Evolutionary conservation across 2,888 invertebrate species (phyloP).

Genomic region (Lobophora halterata): DNA sequence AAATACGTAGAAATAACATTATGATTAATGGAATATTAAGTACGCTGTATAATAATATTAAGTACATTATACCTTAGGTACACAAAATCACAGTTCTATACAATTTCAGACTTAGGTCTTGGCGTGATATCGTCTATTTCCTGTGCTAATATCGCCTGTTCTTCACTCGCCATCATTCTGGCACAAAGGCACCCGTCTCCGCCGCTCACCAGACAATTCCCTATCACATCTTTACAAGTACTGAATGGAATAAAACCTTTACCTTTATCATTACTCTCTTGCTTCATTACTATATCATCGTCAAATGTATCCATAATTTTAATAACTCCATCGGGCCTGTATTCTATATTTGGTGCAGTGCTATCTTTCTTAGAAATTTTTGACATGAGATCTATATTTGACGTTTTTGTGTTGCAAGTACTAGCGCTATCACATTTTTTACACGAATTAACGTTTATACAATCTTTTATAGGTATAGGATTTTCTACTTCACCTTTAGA

Average conservation of each 20-base stretch:
- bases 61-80: constrained; percentile 25
- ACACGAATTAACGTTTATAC: constrained; percentile 30
- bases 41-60: not conserved
- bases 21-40: too few relatives aligned
- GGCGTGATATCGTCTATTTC: constrained; percentile 72
- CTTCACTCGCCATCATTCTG: constrained; percentile 62
- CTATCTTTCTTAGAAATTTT: constrained; percentile 11
- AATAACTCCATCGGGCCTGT: constrained; percentile 53
- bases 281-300: constrained; percentile 38
- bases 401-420: constrained; percentile 28
- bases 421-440: constrained; percentile 48
- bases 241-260: constrained; percentile 45
- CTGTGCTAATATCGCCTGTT: constrained; percentile 49
- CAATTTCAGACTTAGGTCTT: constrained; percentile 40
- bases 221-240: constrained; percentile 65
- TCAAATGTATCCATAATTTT: constrained; percentile 60
- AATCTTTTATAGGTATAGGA: not conserved
- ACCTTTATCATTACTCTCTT: constrained; percentile 18
- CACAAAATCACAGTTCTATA: constrained; percentile 28
- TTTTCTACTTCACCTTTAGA: not conserved
- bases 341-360: constrained; percentile 46
- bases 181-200: constrained; percentile 69
- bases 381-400: constrained; percentile 3
- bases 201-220: constrained; percentile 68
- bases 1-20: constrained; percentile 6